phyloP scores from a whole-genome alignment of 2,797 vertebrate genomes.

The Heteromormyrus szaboi region DNA sequence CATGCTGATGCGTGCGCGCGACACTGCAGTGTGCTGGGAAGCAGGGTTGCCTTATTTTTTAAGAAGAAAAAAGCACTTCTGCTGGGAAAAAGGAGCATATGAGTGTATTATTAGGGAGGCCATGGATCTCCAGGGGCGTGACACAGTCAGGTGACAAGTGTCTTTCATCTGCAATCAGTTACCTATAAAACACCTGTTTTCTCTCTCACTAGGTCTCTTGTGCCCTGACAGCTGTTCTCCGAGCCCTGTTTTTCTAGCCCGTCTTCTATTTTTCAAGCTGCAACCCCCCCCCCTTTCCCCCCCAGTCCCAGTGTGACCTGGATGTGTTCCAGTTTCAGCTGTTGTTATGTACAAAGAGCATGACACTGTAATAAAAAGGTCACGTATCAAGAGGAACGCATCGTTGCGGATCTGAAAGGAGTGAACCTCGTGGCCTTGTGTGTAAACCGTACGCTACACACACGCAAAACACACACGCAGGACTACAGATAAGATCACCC shows the following conservation, averaged over 20 bases:
- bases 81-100: not conserved
- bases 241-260: not conserved
- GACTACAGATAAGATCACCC: not conserved
- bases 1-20: not conserved
- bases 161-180: not conserved
- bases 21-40: not conserved
- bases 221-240: not conserved
- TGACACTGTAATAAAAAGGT: not conserved
- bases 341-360: not conserved
- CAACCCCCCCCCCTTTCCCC: not conserved
- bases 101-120: not conserved
- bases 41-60: not conserved
- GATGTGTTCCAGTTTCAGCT: not conserved
- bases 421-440: not conserved
- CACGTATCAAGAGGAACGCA: not conserved
- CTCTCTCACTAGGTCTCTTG: not conserved
- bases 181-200: not conserved
- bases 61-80: not conserved
- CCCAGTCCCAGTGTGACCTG: not conserved
- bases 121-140: not conserved
- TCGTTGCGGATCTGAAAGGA: not conserved
- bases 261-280: not conserved
- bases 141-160: not conserved
- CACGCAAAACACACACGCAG: not conserved
- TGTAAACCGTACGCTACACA: not conserved